Base-by-base conservation (phyloP, 2,113 vertebrate genomes). In the Mobula birostris region DNA sequence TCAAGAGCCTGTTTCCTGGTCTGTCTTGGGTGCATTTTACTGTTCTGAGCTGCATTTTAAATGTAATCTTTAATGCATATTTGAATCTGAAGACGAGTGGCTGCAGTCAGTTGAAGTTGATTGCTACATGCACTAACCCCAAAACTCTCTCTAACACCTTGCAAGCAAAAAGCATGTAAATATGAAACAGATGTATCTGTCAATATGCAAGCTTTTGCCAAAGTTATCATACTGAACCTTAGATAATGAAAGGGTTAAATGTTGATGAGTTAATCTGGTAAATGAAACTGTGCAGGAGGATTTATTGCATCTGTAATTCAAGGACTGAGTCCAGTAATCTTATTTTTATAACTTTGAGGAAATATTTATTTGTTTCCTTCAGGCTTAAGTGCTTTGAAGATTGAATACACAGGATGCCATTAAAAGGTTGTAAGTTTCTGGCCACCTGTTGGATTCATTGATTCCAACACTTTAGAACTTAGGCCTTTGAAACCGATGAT, bases 381-480 rank as follows among this genome's bases (percentile, higher is more conserved):
- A 92, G 32, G 40, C 24, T 24, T 72, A 58, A 87, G 82, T 58
- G n/a, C 29, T 68, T 92, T 92, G 66, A 92, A 92, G 66, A 70
- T 40, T 19, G n/a, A 68, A 17, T 72, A 9, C 29, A 9, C n/a
- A n/a, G 61, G 85, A 66, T 66, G 63, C 32, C 14, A 58, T 91
- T 91, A 32, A 91, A 58, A 92, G 68, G 66, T 36, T 92, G 90
- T 92, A 92, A 92, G 40, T 21, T 92, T 92, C 19, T 40, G 90
- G 72, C 90, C n/a, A 48, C 36, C n/a, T 40, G 27, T 24, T 40
- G 32, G 63, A 68, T 72, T 8, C n/a, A 17, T 36, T 36, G 17
- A 32, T 92, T 40, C 27, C 68, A 21, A 21, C 5, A 9, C 29
- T 27, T 82, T 63, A 68, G 15, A 9, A 70, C 1, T 24, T 11